A percentile compares a stretch with the other conserved stretches of the same genome.
phyloP scores from a whole-genome alignment of 2,888 invertebrate species.

The Julus scanicus region DNA sequence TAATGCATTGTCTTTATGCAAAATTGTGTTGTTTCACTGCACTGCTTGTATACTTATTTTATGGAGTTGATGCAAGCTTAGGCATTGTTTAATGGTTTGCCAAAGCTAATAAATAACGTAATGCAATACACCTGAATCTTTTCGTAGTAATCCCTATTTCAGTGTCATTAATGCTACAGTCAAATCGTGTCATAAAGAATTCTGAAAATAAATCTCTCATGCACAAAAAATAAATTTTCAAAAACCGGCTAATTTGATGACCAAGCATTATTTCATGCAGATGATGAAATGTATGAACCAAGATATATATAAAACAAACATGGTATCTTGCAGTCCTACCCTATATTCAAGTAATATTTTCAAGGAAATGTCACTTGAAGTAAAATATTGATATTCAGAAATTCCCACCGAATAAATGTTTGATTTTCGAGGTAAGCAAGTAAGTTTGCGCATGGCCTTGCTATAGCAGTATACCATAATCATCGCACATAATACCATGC shows the following conservation, averaged over 20 bases:
- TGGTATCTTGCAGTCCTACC: background rate
- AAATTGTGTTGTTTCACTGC: background rate
- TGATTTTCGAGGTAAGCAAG: background rate
- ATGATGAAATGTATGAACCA: background rate
- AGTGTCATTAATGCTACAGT: background rate
- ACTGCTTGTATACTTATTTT: background rate
- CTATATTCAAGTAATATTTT: background rate
- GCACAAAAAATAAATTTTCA: background rate
- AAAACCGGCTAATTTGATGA: background rate
- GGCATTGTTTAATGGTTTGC: background rate
- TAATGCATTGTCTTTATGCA: slow-evolving; percentile 42
- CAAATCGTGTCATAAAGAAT: background rate
- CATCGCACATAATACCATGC: background rate
- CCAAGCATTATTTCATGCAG: background rate
- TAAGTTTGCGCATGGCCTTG: background rate
- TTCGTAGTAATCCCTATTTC: background rate
- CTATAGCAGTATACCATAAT: background rate
- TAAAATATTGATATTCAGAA: background rate
- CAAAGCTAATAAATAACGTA: slow-evolving; percentile 14
- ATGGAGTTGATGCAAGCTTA: background rate
- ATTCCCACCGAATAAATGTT: background rate
- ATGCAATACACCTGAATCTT: background rate
- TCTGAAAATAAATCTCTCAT: background rate
- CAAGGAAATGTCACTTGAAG: background rate
- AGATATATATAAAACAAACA: background rate